These are phyloP conservation scores for Lacanobia oleracea DNA, from an alignment of 2,888 invertebrate species.

Conservation along the genomic window DNA sequence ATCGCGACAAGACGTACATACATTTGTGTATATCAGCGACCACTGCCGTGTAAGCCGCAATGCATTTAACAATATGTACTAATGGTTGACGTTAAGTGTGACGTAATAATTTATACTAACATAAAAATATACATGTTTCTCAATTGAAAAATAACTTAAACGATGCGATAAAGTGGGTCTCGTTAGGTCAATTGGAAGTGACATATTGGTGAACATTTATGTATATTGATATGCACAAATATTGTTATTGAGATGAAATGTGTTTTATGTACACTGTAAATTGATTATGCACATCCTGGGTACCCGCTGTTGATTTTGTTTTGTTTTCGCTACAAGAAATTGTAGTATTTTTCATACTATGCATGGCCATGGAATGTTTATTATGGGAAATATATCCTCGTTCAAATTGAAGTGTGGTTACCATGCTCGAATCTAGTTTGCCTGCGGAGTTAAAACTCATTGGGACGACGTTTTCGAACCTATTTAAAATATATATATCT, in stretches of 20 bases:
- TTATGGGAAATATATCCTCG: constrained; percentile 67
- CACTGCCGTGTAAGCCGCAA: constrained; percentile 87
- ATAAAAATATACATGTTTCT: constrained; percentile 61
- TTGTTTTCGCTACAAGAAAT: constrained; percentile 80
- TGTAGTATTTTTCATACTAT: constrained; percentile 82
- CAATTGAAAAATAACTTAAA: constrained; percentile 65
- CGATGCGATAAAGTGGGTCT: constrained; percentile 66
- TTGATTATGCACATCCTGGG: constrained; percentile 84
- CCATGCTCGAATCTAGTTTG: constrained; percentile 73
- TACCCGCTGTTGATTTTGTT: constrained; percentile 80
- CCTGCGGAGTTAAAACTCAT: constrained; percentile 73
- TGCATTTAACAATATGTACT: constrained; percentile 86
- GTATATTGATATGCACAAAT: constrained; percentile 74
- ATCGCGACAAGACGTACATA: constrained; percentile 40
- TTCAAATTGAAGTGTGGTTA: constrained; percentile 69
- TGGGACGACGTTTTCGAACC: constrained; percentile 65
- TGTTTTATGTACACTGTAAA: constrained; percentile 84
- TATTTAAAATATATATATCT: constrained; percentile 53
- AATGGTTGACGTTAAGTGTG: constrained; percentile 82
- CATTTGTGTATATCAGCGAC: constrained; percentile 63
- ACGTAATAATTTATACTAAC: constrained; percentile 59
- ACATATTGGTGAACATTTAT: constrained; percentile 78
- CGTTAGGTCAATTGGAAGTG: constrained; percentile 79
- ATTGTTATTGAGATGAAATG: constrained; percentile 71
- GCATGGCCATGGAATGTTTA: constrained; percentile 88